A percentile compares a stretch with the other conserved stretches of the same genome.
Conservation (phyloP, 2,888 invertebrate species). For the Macrostomum cliftonense region DNA sequence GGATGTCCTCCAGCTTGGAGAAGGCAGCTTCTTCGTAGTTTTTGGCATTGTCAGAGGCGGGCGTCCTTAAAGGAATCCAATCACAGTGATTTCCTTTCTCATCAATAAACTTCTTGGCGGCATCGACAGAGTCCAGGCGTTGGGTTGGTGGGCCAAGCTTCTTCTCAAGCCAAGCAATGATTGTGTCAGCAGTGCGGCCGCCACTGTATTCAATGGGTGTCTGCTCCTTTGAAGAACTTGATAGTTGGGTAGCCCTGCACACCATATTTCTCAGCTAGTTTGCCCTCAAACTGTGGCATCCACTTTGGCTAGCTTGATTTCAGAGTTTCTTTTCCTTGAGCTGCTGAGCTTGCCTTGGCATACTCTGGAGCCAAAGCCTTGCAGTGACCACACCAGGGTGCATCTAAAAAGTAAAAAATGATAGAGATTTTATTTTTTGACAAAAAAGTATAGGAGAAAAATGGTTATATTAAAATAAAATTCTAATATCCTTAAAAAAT, state of each 20-base stretch:
- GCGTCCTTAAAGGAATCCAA: too few species aligned
- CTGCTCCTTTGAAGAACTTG: slow-evolving; percentile 76
- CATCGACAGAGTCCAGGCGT: slow-evolving; percentile 51
- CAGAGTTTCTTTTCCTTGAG: slow-evolving; percentile 59
- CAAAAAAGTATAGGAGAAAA: too few species aligned
- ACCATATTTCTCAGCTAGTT: slow-evolving; percentile 62
- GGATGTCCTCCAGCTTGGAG: slow-evolving; percentile 59
- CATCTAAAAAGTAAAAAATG: slow-evolving; percentile 49
- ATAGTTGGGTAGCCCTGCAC: slow-evolving; percentile 83
- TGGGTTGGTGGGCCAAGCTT: slow-evolving; percentile 90
- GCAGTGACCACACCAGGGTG: slow-evolving; percentile 99
- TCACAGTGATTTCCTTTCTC: slow-evolving; percentile 58
- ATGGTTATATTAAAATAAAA: too few species aligned
- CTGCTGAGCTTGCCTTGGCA: slow-evolving; percentile 67
- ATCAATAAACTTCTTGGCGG: slow-evolving; percentile 61
- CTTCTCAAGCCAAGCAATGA: slow-evolving; percentile 78
- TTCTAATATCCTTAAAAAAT: too few species aligned
- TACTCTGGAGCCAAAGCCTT: slow-evolving; percentile 89
- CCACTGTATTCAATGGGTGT: slow-evolving; percentile 61
- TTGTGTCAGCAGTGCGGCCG: slow-evolving; percentile 51
- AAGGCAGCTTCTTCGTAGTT: slow-evolving; percentile 58
- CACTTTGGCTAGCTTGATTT: slow-evolving; percentile 63
- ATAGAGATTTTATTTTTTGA: too few species aligned
- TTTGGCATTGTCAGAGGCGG: slow-evolving; percentile 59
- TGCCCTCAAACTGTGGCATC: slow-evolving; percentile 77